phyloP scores from a whole-genome alignment of 1,140 invertebrate species.

The Drosophila repleta region DNA sequence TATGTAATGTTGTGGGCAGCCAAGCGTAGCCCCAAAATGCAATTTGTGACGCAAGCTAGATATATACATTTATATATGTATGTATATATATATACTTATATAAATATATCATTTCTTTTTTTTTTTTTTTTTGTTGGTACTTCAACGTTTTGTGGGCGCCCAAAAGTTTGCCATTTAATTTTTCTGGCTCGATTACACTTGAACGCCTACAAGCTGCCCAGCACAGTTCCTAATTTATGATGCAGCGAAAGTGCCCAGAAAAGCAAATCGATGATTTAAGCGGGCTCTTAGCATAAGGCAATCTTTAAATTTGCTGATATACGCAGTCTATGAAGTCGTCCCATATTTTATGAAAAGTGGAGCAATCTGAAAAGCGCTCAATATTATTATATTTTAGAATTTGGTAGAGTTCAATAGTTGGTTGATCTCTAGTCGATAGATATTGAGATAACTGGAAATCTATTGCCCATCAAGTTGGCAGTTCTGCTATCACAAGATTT shows the following conservation, averaged over 20 bases:
- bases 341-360: slow-evolving; percentile 5
- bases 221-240: slow-evolving; percentile 40
- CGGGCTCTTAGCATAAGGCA: background rate
- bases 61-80: background rate
- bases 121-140: background rate
- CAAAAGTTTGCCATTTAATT: slow-evolving; percentile 49
- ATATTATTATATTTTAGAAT: too few relatives aligned
- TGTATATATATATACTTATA: too few relatives aligned
- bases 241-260: slow-evolving; percentile 32
- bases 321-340: background rate
- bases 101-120: slow-evolving; percentile 2
- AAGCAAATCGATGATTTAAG: slow-evolving; percentile 22
- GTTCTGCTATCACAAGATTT: too few relatives aligned
- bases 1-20: slow-evolving; percentile 23
- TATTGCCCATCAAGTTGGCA: background rate
- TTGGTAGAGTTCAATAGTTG: too few relatives aligned
- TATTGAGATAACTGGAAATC: too few relatives aligned
- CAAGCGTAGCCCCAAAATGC: slow-evolving; percentile 44
- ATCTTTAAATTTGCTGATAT: slow-evolving; percentile 2
- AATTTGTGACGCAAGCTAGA: slow-evolving; percentile 31
- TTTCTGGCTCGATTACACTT: slow-evolving; percentile 47
- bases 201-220: slow-evolving; percentile 50
- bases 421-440: too few relatives aligned
- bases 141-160: slow-evolving; percentile 6
- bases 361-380: too few relatives aligned